These are phyloP conservation scores for Crenichthys baileyi DNA, from an alignment of 2,797 vertebrate genomes.

Conservation along the genomic window DNA sequence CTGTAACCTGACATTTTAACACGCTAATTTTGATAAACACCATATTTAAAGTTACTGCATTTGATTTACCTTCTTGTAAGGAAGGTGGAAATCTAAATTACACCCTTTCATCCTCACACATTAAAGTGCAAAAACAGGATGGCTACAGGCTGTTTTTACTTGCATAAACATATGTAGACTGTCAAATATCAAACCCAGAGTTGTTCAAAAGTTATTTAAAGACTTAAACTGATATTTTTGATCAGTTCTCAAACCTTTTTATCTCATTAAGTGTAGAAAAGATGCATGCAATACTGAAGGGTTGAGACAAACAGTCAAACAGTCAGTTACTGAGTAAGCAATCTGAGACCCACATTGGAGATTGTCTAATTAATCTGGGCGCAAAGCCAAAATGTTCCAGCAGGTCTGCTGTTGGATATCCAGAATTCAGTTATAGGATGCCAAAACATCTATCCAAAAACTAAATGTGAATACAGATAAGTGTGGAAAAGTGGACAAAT, in stretches of 20 bases:
- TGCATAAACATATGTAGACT: neutral
- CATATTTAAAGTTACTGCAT: neutral
- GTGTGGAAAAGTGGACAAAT: neutral
- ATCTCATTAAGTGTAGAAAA: neutral
- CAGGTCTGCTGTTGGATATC: neutral
- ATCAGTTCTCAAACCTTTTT: neutral
- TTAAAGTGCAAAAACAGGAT: neutral
- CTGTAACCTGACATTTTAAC: neutral
- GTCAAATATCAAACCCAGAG: neutral
- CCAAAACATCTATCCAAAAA: neutral
- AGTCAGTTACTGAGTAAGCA: neutral
- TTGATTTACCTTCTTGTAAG: neutral
- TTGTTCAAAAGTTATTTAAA: neutral
- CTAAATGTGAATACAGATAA: neutral
- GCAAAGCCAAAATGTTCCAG: neutral
- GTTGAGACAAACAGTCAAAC: neutral
- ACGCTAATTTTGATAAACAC: neutral
- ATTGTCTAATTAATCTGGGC: neutral
- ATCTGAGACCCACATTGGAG: neutral
- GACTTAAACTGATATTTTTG: neutral
- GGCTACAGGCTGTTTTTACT: neutral
- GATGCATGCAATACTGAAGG: neutral
- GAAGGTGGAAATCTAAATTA: neutral
- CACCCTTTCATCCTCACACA: neutral
- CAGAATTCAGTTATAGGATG: neutral